Evolutionary conservation across 2,888 invertebrate genomes (phyloP).

Genomic region (Caenorhabditis zanzibari): DNA sequence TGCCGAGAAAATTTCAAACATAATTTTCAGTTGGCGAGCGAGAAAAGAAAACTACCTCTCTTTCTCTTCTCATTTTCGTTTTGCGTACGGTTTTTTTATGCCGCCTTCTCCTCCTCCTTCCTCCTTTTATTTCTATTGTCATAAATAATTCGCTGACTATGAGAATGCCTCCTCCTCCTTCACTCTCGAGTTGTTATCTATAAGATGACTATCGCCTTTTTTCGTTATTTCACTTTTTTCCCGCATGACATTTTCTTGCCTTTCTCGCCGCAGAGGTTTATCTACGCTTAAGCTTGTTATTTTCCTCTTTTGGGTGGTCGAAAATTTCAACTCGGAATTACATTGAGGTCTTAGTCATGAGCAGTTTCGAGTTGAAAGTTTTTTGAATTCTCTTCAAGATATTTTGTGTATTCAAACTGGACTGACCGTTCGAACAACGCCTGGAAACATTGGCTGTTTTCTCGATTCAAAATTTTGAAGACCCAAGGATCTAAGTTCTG

Average conservation of each 20-base stretch:
- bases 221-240: conserved; percentile 28
- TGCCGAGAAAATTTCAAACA: conserved; percentile 42
- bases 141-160: conserved; percentile 38
- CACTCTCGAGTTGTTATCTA: conserved; percentile 29
- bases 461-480: too few relatives aligned
- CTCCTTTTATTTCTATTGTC: conserved; percentile 34
- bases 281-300: conserved; percentile 31
- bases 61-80: conserved; percentile 11
- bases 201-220: conserved; percentile 30
- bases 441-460: too few relatives aligned
- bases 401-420: too few relatives aligned
- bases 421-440: too few relatives aligned
- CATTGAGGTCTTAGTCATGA: not conserved
- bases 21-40: conserved; percentile 37
- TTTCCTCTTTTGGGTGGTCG: conserved; percentile 23
- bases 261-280: conserved; percentile 9
- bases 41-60: conserved; percentile 11
- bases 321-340: not conserved
- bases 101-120: conserved; percentile 9
- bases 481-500: too few relatives aligned
- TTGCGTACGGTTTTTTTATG: conserved; percentile 25
- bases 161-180: conserved; percentile 17
- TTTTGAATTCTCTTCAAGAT: too few relatives aligned
- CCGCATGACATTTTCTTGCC: conserved; percentile 14
- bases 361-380: not conserved